A percentile compares a stretch with the other conserved stretches of the same genome.
Conservation (phyloP, 2,797 vertebrate species). For the Nasua narica region DNA sequence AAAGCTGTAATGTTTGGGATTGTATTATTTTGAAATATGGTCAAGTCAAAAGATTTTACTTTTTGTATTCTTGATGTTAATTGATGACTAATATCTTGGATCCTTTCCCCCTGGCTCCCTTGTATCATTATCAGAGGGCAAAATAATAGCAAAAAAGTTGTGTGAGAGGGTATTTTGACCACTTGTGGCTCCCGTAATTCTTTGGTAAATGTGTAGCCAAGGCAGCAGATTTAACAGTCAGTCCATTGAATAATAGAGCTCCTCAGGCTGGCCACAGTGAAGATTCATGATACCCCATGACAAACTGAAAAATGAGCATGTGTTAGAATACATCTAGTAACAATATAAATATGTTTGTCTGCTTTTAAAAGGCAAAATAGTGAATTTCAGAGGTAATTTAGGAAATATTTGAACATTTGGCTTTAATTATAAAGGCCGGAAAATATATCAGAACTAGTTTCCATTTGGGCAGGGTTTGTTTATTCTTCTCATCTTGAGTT, state of each 20-base stretch:
- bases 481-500: slow-evolving; percentile 56
- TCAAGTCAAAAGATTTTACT: not conserved
- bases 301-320: not conserved
- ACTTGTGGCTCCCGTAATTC: not conserved
- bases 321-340: not conserved
- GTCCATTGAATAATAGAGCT: not conserved
- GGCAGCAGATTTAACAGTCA: not conserved
- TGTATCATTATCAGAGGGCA: not conserved
- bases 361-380: slow-evolving; percentile 21
- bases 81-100: not conserved
- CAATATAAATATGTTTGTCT: not conserved
- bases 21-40: not conserved
- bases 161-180: not conserved
- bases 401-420: slow-evolving; percentile 48
- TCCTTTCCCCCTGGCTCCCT: not conserved
- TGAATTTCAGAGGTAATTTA: slow-evolving; percentile 51
- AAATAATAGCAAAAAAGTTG: not conserved
- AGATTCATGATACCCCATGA: not conserved
- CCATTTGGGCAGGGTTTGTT: slow-evolving; percentile 55
- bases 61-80: not conserved
- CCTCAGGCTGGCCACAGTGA: accelerated
- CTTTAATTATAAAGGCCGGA: slow-evolving; percentile 59
- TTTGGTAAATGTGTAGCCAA: not conserved
- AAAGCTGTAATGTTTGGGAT: not conserved
- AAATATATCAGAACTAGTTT: slow-evolving; percentile 58